These are phyloP conservation scores for Nephrocerus scutellatus DNA, from an alignment of 2,888 invertebrate species.

Conservation along the genomic window DNA sequence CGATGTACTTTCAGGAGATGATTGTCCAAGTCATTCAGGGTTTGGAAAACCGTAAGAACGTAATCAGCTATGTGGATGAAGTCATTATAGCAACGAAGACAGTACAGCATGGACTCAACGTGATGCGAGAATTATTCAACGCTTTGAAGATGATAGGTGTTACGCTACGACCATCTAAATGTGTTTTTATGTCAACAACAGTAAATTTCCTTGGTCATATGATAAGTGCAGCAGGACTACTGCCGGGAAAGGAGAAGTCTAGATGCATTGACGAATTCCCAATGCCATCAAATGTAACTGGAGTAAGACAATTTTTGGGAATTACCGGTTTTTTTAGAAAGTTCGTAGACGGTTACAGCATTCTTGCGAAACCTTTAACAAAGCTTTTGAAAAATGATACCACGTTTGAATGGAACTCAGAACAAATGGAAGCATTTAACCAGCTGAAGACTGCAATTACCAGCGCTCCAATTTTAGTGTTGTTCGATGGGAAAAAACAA, in stretches of 20 bases:
- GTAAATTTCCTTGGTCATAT: constrained; percentile 15
- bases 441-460: constrained; percentile 25
- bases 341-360: constrained; percentile 9
- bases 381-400: constrained; percentile 3
- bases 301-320: constrained; percentile 16
- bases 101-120: background rate
- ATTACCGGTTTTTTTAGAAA: constrained; percentile 14
- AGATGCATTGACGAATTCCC: constrained; percentile 10
- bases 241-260: constrained; percentile 9
- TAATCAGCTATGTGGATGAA: constrained; percentile 14
- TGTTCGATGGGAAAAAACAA: constrained; percentile 15
- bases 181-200: constrained; percentile 5
- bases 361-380: constrained; percentile 7
- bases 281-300: constrained; percentile 8
- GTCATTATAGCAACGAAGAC: constrained; percentile 2
- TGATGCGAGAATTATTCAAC: constrained; percentile 6
- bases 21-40: constrained; percentile 15
- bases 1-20: constrained; percentile 29
- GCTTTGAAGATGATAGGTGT: constrained; percentile 9
- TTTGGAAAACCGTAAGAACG: constrained; percentile 1
- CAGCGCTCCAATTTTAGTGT: constrained; percentile 25
- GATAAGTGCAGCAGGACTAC: constrained; percentile 6
- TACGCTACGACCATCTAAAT: constrained; percentile 16
- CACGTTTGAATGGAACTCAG: constrained; percentile 15
- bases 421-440: constrained; percentile 28